Evolutionary conservation across 1,140 invertebrate genomes (phyloP), one percentile per base, ranked within the genome.

Genomic region (Thaumatotibia leucotreta): DNA sequence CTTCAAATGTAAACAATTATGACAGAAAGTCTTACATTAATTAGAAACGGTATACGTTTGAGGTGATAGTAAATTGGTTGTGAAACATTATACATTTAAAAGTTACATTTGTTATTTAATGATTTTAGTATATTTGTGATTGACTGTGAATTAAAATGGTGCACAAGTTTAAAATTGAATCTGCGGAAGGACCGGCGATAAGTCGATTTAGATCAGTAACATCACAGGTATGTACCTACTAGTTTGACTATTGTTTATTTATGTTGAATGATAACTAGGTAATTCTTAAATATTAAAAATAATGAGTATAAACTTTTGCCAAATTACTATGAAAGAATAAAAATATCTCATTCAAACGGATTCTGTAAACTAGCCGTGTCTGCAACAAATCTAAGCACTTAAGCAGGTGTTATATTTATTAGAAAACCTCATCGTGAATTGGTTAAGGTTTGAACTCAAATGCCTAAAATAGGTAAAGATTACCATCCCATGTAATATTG

Each of bases 181-280:
- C 52, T 9, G 63, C 65, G n/a, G 63, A 63, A 0, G 62, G 5
- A 17, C 61, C 75, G 11, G 45, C 73, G 1, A 74, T 73, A 1
- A 80, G 74, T 64, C 65, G 75, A 49, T 67, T 84, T 10, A 76
- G 74, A 67, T 79, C 75, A 2, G 61, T 80, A 14, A 49, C 72
- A 4, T 78, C 83, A 52, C 83, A 85, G 70, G 83, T 82, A 75
- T 63, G n/a, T n/a, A n/a, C n/a, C n/a, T n/a, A n/a, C n/a, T 74
- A 68, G 29, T 62, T 23, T 45, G 8, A 2, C 39, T 39, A 45
- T 27, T 1, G 39, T 45, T 45, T 20, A 20, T 45, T 17, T 45
- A 45, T 20, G 1, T 20, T 39, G n/a, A 39, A n/a, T n/a, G 11
- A 39, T 39, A 39, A 4, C n/a, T n/a, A n/a, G n/a, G n/a, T n/a